Conservation (phyloP, 1,140 invertebrate genomes). For the Homarus americanus region DNA sequence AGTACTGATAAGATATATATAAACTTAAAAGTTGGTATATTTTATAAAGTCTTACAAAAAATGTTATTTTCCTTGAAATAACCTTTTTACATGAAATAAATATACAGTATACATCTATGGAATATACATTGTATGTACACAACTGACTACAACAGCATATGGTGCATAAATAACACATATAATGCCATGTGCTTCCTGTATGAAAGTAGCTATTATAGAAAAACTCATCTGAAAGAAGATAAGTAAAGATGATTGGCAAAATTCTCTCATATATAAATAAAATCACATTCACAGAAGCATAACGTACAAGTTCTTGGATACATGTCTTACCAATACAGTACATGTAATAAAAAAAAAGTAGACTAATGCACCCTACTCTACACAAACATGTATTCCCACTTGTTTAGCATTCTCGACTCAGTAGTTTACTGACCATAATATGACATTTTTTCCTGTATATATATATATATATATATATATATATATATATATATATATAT, state of each 20-base stretch:
- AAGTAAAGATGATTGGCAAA: not conserved
- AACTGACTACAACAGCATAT: slow-evolving; percentile 1
- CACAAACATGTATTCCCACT: too few relatives aligned
- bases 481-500: slow-evolving; percentile 26
- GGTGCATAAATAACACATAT: not conserved
- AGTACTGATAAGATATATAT: not conserved
- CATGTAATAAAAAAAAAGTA: not conserved
- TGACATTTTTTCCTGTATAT: too few relatives aligned
- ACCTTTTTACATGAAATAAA: slow-evolving; percentile 57
- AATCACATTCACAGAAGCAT: not conserved
- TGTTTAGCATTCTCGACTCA: too few relatives aligned
- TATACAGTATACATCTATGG: slow-evolving; percentile 55
- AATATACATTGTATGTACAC: slow-evolving; percentile 54
- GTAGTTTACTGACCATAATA: too few relatives aligned
- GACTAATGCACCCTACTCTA: too few relatives aligned
- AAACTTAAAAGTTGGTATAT: slow-evolving; percentile 37
- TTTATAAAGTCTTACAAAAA: slow-evolving; percentile 64
- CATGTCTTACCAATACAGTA: not conserved
- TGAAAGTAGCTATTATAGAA: not conserved
- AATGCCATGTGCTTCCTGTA: slow-evolving; percentile 1
- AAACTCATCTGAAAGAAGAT: too few relatives aligned
- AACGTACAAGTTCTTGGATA: not conserved
- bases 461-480: slow-evolving; percentile 46
- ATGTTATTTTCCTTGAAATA: slow-evolving; percentile 7
- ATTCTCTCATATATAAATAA: not conserved